phyloP scores from a whole-genome alignment of 1,140 invertebrate genomes.

The Plodia interpunctella region DNA sequence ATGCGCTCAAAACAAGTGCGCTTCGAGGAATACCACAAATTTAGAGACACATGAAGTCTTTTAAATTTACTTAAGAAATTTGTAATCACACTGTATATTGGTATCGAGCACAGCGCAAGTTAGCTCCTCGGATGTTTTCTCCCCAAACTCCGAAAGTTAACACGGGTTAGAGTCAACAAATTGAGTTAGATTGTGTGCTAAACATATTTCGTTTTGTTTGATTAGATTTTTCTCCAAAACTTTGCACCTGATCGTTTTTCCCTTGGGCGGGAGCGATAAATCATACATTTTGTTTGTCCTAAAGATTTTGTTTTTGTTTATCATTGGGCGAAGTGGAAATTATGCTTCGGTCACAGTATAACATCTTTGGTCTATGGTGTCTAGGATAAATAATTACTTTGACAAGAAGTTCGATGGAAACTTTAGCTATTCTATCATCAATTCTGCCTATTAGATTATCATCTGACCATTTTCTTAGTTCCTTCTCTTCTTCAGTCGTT shows the following conservation, averaged over 20 bases:
- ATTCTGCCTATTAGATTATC: no score
- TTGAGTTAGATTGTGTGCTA: conserved; percentile 13
- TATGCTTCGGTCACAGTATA: no score
- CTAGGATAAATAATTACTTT: no score
- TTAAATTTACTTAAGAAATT: no score
- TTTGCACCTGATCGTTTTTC: neutral
- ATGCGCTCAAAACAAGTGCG: no score
- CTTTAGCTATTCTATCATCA: no score
- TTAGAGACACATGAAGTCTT: no score
- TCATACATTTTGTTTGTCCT: neutral
- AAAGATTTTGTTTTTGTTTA: neutral
- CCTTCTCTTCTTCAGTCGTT: no score
- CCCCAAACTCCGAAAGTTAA: conserved; percentile 3
- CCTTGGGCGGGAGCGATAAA: conserved; percentile 3
- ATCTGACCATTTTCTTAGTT: no score
- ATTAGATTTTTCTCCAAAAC: conserved; percentile 7
- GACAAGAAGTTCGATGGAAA: no score
- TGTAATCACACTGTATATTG: neutral
- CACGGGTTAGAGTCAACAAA: neutral
- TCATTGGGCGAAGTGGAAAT: neutral
- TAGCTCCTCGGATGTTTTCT: neutral
- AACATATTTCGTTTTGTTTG: conserved; percentile 12
- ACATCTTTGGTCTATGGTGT: no score
- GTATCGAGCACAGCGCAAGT: neutral
- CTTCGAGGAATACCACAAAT: no score